Base-by-base conservation (phyloP, 2,113 vertebrate genomes). In the Ariopsis seemanni region DNA sequence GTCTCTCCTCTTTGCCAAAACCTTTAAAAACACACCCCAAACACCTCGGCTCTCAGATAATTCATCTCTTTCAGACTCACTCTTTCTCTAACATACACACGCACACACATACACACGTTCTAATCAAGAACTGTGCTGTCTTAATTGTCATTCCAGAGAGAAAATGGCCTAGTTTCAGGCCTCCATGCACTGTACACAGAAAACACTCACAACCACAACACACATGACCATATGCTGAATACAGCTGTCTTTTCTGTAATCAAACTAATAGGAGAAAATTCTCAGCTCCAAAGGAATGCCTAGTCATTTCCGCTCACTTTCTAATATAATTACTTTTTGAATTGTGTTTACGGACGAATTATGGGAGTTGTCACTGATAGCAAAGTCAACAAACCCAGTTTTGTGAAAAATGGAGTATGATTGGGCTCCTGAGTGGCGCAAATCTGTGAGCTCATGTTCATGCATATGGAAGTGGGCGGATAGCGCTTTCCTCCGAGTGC, bases 101-200 rank as follows among this genome's bases (percentile, higher is more conserved):
- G 89, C 93, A 92, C 93, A 75, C 53, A 74, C 69, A 90, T 88
- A 90, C 93, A 92, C 93, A 93, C 93, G 94, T 94, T 94, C 88
- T 91, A 93, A 94, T 92, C 93, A 88, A 94, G 92, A 93, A 91
- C 93, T 91, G 94, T 93, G 91, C 91, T 93, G 86, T 91, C 93
- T 95, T 97, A 95, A 97, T 97, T 97, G 96, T 97, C 95, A 97
- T 97, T 97, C 96, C 92, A 96, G 95, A 95, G 95, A 96, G 96
- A 94, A 94, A 95, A 94, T 95, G 96, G 95, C 96, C 97, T 96
- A 97, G 94, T 97, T 98, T 97, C 96, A 94, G 95, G 92, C 92
- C 90, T 94, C 91, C 90, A 89, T 91, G 92, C 90, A 89, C 92
- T 92, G 90, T 93, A 90, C 90, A 91, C 92, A 90, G 90, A 86